Percentiles rank a stretch among this genome's conserved stretches.
Conservation (phyloP, 2,797 vertebrate species). For the Anguilla marmorata region DNA sequence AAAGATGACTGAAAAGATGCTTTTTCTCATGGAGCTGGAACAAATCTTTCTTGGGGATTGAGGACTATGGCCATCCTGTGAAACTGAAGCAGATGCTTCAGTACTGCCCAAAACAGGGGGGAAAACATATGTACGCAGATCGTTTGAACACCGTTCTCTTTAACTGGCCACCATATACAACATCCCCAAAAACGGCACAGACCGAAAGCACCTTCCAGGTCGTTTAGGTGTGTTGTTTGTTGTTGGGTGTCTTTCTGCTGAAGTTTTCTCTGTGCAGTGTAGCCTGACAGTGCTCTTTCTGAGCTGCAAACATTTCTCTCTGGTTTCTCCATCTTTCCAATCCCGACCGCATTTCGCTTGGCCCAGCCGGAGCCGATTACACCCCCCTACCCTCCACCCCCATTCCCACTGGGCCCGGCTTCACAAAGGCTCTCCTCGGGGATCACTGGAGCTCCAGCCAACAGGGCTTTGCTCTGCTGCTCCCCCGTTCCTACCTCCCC, state of each 20-base stretch:
- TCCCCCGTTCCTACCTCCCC: not conserved
- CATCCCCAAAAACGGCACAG: too few relatives aligned
- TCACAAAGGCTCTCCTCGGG: conserved; percentile 51
- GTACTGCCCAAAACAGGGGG: not conserved
- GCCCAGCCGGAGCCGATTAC: not conserved
- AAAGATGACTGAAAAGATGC: not conserved
- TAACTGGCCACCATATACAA: not conserved
- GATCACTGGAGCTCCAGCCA: conserved; percentile 29
- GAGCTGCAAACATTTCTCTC: not conserved
- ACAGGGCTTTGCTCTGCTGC: conserved; percentile 30
- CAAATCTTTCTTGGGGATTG: not conserved
- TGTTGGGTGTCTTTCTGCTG: not conserved
- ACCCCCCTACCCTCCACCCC: not conserved
- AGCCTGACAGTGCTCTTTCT: not conserved
- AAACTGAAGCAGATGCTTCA: not conserved
- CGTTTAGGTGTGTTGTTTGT: not conserved
- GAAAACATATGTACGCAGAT: not conserved
- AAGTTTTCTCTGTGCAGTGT: not conserved
- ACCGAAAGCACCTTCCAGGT: not conserved
- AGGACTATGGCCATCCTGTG: not conserved
- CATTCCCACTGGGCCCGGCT: conserved; percentile 17
- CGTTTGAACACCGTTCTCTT: not conserved
- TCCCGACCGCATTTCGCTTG: not conserved
- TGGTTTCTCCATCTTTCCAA: not conserved
- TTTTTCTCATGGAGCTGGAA: not conserved